Conservation (phyloP, 2,113 vertebrate genomes). For the Tupaia tana region DNA sequence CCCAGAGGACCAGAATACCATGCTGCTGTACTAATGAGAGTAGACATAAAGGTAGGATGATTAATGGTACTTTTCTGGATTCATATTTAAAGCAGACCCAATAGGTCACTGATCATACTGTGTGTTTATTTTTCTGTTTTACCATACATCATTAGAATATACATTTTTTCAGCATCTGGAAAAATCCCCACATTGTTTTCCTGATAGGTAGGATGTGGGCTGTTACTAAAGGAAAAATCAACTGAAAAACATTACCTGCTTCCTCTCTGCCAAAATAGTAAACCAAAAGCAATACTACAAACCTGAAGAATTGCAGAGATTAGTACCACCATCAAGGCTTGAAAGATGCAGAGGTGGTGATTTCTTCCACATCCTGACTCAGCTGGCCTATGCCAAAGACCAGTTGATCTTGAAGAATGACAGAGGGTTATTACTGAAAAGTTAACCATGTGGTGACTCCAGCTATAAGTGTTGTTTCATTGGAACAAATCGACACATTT, state of each 20-base stretch:
- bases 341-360: not conserved
- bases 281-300: not conserved
- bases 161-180: not conserved
- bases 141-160: not conserved
- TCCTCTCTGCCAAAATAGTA: not conserved
- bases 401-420: not conserved
- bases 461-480: not conserved
- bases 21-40: not conserved
- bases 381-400: not conserved
- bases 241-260: not conserved
- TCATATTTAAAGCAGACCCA: not conserved
- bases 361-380: not conserved
- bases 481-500: not conserved
- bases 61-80: not conserved
- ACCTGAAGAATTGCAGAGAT: not conserved
- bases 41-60: not conserved
- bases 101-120: not conserved
- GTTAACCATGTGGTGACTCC: not conserved
- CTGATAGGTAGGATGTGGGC: not conserved
- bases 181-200: not conserved
- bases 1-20: not conserved
- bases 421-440: not conserved
- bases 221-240: not conserved
- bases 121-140: not conserved
- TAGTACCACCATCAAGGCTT: not conserved